A percentile compares a stretch with the other conserved stretches of the same genome.
Evolutionary conservation across 2,888 invertebrate genomes (phyloP).

Genomic region (Pantelozetes paolii): DNA sequence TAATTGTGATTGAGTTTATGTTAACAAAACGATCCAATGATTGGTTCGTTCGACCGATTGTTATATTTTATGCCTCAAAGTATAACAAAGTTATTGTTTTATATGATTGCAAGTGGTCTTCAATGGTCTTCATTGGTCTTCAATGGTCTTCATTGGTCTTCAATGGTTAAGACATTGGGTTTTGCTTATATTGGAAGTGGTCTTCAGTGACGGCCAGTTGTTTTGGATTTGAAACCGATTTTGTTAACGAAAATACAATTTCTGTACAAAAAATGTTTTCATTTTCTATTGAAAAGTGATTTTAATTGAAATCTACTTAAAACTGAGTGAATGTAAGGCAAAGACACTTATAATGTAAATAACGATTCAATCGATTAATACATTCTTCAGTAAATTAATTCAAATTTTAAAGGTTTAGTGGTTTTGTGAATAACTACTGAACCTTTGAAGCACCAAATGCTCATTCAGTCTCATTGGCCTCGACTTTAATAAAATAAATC

Average conservation of each 20-base stretch:
- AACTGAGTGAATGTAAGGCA: not conserved
- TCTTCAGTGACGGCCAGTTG: not conserved
- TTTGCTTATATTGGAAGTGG: not conserved
- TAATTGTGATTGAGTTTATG: slow-evolving; percentile 5
- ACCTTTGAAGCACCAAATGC: slow-evolving; percentile 20
- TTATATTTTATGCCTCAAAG: slow-evolving; percentile 29
- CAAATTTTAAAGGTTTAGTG: slow-evolving; percentile 14
- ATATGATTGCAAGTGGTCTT: slow-evolving; percentile 16
- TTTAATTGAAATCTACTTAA: not conserved
- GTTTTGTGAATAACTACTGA: slow-evolving; percentile 1
- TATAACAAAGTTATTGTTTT: slow-evolving; percentile 27
- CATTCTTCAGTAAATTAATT: not conserved
- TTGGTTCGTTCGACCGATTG: not conserved
- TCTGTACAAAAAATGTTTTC: not conserved
- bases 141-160: not conserved
- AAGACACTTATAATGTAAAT: not conserved
- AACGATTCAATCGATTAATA: not conserved
- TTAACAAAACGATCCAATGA: not conserved
- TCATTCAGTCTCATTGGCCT: slow-evolving; percentile 25
- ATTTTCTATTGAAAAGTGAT: slow-evolving; percentile 13
- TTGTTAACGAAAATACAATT: slow-evolving; percentile 23
- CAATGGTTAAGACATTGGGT: not conserved
- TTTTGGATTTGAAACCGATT: not conserved
- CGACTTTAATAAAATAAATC: slow-evolving; percentile 19
- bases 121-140: not conserved